These are phyloP conservation scores for Mythimna loreyi DNA, from an alignment of 2,888 invertebrate species.

Conservation along the genomic window DNA sequence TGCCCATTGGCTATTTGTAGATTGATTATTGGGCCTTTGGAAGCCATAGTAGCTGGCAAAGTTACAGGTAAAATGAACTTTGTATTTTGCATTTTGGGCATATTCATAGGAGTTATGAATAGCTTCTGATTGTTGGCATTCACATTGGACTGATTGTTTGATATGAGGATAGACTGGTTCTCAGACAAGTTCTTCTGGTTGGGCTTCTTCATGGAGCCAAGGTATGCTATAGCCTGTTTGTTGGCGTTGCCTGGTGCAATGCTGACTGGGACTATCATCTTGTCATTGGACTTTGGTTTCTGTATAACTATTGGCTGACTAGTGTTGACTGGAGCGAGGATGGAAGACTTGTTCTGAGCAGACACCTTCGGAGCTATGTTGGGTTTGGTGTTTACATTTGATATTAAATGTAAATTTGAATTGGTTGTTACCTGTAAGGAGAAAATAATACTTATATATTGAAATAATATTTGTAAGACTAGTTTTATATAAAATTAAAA, in stretches of 20 bases:
- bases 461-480: neutral
- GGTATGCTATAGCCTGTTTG: slow-evolving; percentile 89
- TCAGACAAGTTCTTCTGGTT: slow-evolving; percentile 80
- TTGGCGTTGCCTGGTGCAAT: slow-evolving; percentile 80
- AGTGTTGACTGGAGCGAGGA: slow-evolving; percentile 82
- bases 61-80: slow-evolving; percentile 89
- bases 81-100: slow-evolving; percentile 91
- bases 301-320: slow-evolving; percentile 91
- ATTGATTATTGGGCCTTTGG: slow-evolving; percentile 92
- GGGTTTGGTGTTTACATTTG: slow-evolving; percentile 83
- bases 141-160: slow-evolving; percentile 84
- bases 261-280: slow-evolving; percentile 88
- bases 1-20: slow-evolving; percentile 93
- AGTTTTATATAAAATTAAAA: neutral
- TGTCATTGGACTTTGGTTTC: slow-evolving; percentile 87
- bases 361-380: slow-evolving; percentile 84
- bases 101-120: slow-evolving; percentile 90
- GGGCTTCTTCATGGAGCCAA: slow-evolving; percentile 90
- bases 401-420: slow-evolving; percentile 85
- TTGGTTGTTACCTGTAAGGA: slow-evolving; percentile 84
- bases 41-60: slow-evolving; percentile 89
- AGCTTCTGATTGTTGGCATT: slow-evolving; percentile 89
- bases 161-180: slow-evolving; percentile 86
- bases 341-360: slow-evolving; percentile 81
- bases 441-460: slow-evolving; percentile 38